A percentile compares a stretch with the other conserved stretches of the same genome.
phyloP scores from a whole-genome alignment of 2,113 vertebrate species.

The Nymphicus hollandicus region DNA sequence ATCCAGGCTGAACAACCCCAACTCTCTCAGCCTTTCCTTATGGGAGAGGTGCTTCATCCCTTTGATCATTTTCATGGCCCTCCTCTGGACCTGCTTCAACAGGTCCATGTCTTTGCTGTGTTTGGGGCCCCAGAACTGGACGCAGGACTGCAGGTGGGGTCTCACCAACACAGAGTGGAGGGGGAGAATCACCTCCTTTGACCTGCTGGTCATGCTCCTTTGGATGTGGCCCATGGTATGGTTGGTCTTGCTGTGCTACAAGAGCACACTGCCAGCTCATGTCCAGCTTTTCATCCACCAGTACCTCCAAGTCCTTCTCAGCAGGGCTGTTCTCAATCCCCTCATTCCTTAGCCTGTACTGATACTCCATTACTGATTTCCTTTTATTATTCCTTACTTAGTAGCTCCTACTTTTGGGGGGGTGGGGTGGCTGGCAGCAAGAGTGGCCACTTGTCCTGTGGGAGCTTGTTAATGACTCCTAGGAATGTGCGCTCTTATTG shows the following conservation, averaged over 20 bases:
- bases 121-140: neutral
- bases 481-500: conserved; percentile 18
- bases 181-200: neutral
- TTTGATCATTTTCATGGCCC: neutral
- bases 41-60: neutral
- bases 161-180: neutral
- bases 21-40: neutral
- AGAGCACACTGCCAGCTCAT: neutral
- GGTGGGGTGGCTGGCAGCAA: neutral
- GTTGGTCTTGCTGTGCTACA: neutral
- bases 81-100: neutral
- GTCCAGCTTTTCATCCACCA: neutral
- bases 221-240: neutral
- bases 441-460: conserved; percentile 16
- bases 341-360: neutral
- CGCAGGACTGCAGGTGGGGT: neutral
- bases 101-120: neutral
- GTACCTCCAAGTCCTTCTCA: no score
- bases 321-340: neutral
- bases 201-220: rapidly evolving
- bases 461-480: conserved; percentile 3
- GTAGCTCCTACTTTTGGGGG: neutral
- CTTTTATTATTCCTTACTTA: neutral
- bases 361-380: neutral
- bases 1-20: neutral